Conservation (phyloP, 2,113 vertebrate species). For the Nesoenas mayeri region DNA sequence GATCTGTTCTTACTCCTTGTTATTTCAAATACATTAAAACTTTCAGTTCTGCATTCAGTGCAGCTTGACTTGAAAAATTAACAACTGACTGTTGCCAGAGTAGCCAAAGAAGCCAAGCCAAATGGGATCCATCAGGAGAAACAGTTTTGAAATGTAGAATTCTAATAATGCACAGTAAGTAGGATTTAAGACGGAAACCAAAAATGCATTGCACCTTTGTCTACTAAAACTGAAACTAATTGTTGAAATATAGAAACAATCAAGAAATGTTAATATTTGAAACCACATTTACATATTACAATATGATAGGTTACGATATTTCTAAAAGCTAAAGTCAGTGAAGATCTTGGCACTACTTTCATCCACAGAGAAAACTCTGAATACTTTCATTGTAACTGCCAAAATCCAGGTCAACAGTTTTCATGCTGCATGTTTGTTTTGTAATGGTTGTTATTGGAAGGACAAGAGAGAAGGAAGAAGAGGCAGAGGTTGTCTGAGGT, state of each 20-base stretch:
- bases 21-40: background rate
- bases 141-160: slow-evolving; percentile 9
- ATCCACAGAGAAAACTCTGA: background rate
- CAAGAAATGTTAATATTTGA: background rate
- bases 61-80: background rate
- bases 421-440: background rate
- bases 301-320: background rate
- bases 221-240: background rate
- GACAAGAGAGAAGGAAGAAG: background rate
- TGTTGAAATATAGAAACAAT: background rate
- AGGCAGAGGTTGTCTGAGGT: background rate
- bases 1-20: background rate
- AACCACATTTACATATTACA: background rate
- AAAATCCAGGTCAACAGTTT: background rate
- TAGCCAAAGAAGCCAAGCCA: background rate
- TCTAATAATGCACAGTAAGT: background rate
- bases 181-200: background rate
- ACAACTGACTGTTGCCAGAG: background rate
- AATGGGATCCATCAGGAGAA: background rate
- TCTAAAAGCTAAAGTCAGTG: background rate
- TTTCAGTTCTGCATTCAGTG: background rate
- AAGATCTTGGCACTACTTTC: background rate
- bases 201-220: background rate
- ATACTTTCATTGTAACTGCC: background rate
- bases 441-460: background rate